Percentiles rank a stretch among this genome's conserved stretches.
These are phyloP conservation scores for Arizona elegans DNA, from an alignment of 2,113 vertebrate genomes.

Conservation along the genomic window DNA sequence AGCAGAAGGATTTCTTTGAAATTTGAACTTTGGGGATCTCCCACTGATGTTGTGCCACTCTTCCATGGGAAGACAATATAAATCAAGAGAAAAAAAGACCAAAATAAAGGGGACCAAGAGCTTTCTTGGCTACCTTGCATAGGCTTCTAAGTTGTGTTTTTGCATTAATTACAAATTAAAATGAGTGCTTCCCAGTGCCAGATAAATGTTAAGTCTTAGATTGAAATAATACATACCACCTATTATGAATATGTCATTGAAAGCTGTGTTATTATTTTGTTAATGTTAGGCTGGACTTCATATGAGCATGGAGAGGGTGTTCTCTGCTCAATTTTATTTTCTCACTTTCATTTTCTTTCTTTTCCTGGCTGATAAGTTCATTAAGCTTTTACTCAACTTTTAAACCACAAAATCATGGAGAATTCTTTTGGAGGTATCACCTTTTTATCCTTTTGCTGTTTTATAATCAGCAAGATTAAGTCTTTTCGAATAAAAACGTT, in stretches of 20 bases:
- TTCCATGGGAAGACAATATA: background rate
- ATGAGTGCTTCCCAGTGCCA: background rate
- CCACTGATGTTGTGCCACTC: background rate
- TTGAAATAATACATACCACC: background rate
- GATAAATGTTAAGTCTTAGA: background rate
- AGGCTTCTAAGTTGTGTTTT: background rate
- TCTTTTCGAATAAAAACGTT: background rate
- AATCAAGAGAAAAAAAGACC: background rate
- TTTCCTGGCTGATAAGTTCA: background rate
- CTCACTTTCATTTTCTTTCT: background rate
- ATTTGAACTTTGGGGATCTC: background rate
- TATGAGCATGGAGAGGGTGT: background rate
- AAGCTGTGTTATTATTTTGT: background rate
- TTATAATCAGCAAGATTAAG: background rate
- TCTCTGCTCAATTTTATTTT: background rate
- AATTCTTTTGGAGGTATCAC: background rate
- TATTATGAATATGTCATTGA: background rate
- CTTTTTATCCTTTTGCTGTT: background rate
- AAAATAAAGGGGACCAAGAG: background rate
- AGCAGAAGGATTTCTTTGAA: background rate
- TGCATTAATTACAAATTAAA: background rate
- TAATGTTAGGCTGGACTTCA: background rate
- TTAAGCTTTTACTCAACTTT: background rate
- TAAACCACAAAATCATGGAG: background rate
- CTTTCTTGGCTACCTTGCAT: background rate